A percentile compares a stretch with the other conserved stretches of the same genome.
Evolutionary conservation across 2,888 invertebrate species (phyloP).

Genomic region (Tenthredo livida): DNA sequence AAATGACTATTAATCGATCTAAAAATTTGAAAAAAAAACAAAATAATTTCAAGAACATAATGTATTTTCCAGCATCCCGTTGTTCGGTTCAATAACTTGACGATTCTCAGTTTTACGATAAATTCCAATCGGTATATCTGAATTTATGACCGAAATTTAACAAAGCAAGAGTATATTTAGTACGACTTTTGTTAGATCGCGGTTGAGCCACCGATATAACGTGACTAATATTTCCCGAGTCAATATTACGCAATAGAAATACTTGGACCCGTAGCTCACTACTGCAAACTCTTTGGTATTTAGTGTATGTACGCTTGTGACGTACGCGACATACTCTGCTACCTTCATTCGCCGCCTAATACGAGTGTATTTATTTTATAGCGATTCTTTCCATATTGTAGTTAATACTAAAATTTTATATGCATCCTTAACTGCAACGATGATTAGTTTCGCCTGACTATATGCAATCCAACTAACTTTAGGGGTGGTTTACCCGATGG

Average conservation of each 20-base stretch:
- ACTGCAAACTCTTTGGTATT: conserved; percentile 47
- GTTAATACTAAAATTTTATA: background rate
- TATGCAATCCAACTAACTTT: conserved; percentile 21
- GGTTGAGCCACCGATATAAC: conserved; percentile 47
- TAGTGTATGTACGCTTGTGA: conserved; percentile 36
- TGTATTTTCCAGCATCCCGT: background rate
- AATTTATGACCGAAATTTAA: conserved; percentile 30
- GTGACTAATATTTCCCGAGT: conserved; percentile 51
- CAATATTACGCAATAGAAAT: conserved; percentile 50
- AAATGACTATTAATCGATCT: background rate
- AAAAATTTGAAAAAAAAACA: background rate
- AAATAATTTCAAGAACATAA: background rate
- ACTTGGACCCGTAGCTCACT: conserved; percentile 51
- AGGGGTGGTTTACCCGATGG: background rate
- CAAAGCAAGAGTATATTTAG: background rate
- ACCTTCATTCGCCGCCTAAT: background rate
- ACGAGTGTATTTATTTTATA: background rate
- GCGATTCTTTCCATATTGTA: background rate
- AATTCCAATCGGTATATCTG: conserved; percentile 24
- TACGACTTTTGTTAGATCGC: conserved; percentile 44
- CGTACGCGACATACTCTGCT: conserved; percentile 26
- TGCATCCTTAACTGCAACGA: background rate
- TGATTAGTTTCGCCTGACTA: conserved; percentile 26
- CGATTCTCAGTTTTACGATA: background rate
- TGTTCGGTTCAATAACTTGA: background rate